Evolutionary conservation across 2,797 vertebrate genomes (phyloP).

Genomic region (Sardinella longiceps): DNA sequence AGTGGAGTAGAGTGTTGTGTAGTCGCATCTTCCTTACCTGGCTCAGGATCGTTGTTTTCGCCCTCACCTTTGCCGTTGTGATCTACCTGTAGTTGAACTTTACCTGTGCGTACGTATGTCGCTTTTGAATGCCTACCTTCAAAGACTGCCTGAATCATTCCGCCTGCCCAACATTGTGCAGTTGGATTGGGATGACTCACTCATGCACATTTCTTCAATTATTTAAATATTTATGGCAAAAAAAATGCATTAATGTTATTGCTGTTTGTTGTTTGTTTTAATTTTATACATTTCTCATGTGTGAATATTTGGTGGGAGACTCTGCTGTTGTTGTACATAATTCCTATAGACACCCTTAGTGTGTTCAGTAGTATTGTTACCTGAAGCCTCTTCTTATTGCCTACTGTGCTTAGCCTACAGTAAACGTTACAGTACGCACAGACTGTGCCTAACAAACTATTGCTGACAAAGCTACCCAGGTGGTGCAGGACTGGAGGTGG

Average conservation of each 20-base stretch:
- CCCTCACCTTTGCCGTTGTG: slow-evolving; percentile 35
- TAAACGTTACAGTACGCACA: slow-evolving; percentile 37
- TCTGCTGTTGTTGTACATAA: slow-evolving; percentile 31
- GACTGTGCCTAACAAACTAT: slow-evolving; percentile 39
- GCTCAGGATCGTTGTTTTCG: slow-evolving; percentile 53
- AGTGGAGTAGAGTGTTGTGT: background rate
- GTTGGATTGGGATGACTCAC: background rate
- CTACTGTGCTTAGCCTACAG: slow-evolving; percentile 36
- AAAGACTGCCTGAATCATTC: background rate
- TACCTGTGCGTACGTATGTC: slow-evolving; percentile 26
- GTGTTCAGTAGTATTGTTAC: background rate
- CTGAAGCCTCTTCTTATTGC: slow-evolving; percentile 37
- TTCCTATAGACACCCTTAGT: slow-evolving; percentile 21
- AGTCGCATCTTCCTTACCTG: slow-evolving; percentile 12
- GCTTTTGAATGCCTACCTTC: background rate
- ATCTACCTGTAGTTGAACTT: slow-evolving; percentile 37
- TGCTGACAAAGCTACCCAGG: background rate
- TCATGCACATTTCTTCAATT: slow-evolving; percentile 14
- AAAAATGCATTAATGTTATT: background rate
- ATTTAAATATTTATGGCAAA: slow-evolving; percentile 29
- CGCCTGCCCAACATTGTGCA: background rate
- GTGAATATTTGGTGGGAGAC: slow-evolving; percentile 31
- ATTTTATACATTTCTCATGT: slow-evolving; percentile 25
- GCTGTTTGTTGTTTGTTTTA: slow-evolving; percentile 8
- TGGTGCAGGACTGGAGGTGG: background rate